These are phyloP conservation scores for Piaya cayana DNA, from an alignment of 2,113 vertebrate genomes.

Conservation along the genomic window DNA sequence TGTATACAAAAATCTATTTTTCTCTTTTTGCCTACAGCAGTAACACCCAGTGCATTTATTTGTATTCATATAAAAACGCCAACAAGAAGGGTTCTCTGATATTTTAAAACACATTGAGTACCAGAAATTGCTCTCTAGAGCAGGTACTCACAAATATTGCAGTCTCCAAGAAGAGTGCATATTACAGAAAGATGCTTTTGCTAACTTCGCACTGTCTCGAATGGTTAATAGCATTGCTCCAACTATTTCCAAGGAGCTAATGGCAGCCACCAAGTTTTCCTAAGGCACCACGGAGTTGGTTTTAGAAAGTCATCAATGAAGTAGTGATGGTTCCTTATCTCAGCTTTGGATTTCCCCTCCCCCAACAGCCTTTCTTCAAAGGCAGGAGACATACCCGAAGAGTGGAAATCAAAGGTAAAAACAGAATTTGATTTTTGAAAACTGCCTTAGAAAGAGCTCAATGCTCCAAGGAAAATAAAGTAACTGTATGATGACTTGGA, in stretches of 20 bases:
- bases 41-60: neutral
- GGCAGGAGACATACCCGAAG: neutral
- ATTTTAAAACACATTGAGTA: neutral
- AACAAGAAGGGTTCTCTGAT: neutral
- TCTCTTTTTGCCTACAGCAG: neutral
- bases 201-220: neutral
- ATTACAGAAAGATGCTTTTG: neutral
- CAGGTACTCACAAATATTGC: neutral
- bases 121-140: neutral
- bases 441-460: neutral
- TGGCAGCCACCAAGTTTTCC: neutral
- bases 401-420: neutral
- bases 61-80: neutral
- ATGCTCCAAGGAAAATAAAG: neutral
- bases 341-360: neutral
- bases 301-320: neutral
- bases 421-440: neutral
- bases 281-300: neutral
- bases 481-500: neutral
- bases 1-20: neutral
- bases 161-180: accelerated
- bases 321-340: neutral
- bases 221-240: neutral
- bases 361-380: neutral
- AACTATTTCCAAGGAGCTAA: neutral